phyloP scores from a whole-genome alignment of 2,888 invertebrate genomes.

The Clostera curtula region DNA sequence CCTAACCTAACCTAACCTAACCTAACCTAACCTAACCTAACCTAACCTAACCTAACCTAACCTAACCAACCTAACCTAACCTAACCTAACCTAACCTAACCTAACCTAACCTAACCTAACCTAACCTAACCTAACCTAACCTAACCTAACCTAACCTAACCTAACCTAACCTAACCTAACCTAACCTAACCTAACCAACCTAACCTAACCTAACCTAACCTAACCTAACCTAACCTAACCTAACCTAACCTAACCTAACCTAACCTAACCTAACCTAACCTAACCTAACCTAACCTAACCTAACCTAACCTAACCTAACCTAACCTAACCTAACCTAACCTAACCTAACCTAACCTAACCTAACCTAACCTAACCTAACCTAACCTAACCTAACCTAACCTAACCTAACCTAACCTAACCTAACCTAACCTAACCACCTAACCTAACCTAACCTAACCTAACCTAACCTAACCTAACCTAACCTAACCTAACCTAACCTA shows the following conservation, averaged over 20 bases:
- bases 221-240: slow-evolving; percentile 7
- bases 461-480: slow-evolving; percentile 20
- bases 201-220: slow-evolving; percentile 6
- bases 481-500: slow-evolving; percentile 15
- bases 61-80: slow-evolving; percentile 7
- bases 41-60: slow-evolving; percentile 7
- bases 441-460: slow-evolving; percentile 20
- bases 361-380: slow-evolving; percentile 23
- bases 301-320: slow-evolving; percentile 12
- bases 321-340: slow-evolving; percentile 13
- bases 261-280: slow-evolving; percentile 8
- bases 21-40: slow-evolving; percentile 6
- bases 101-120: slow-evolving; percentile 8
- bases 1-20: slow-evolving; percentile 6
- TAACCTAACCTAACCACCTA: slow-evolving; percentile 12
- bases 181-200: slow-evolving; percentile 7
- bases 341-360: slow-evolving; percentile 17
- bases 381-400: slow-evolving; percentile 11
- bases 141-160: slow-evolving; percentile 9
- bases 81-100: slow-evolving; percentile 7
- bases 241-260: slow-evolving; percentile 8
- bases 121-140: slow-evolving; percentile 9
- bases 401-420: slow-evolving; percentile 12
- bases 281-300: slow-evolving; percentile 10
- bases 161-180: slow-evolving; percentile 9